Evolutionary conservation across 2,113 vertebrate species (phyloP), one percentile per base, ranked within the genome.

Genomic region (Mormoops blainvillei): DNA sequence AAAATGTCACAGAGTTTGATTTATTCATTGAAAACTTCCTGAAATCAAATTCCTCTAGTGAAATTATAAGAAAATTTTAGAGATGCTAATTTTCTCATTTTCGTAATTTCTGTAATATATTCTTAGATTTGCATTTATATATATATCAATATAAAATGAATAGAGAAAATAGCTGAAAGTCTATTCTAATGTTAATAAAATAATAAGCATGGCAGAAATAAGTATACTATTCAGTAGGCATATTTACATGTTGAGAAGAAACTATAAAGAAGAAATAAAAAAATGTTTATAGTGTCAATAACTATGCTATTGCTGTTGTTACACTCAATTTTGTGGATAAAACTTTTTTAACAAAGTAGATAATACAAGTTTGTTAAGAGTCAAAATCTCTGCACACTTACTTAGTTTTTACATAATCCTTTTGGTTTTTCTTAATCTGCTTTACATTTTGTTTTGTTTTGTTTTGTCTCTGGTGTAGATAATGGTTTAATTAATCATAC

Each of bases 1-100:
- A 94, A 95, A 94, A 92, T 71, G 76, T 89, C 48, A 70, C 10
- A 83, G 81, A 31, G 43, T 95, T 97, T 82, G 36, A 88, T 92
- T 33, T 78, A 10, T 88, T 94, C 81, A 74, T 58, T 78, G 48
- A 73, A 96, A 88, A 94, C 36, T 18, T 95, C 22, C 96, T 92
- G 58, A 94, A 92, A 80, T 96, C 63, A 89, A 65, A 92, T 95
- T 83, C 50, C 4, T 86, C 3, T 76, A 68, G 56, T 86, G 33
- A 95, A 73, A 86, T 89, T 80, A 92, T 33, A 89, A 71, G 15
- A 83, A 95, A 93, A 91, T 18, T 73, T 95, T 84, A 90, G 85
- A 80, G 54, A 73, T 41, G 22, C 16, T 91, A 90, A 52, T 86
- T 95, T 73, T 74, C 0, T 92, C 52, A 8, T 24, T 28, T 92